Evolutionary conservation across 2,888 invertebrate species (phyloP), one percentile per base, ranked within the genome.

Genomic region (Tryphoninae sp.): DNA sequence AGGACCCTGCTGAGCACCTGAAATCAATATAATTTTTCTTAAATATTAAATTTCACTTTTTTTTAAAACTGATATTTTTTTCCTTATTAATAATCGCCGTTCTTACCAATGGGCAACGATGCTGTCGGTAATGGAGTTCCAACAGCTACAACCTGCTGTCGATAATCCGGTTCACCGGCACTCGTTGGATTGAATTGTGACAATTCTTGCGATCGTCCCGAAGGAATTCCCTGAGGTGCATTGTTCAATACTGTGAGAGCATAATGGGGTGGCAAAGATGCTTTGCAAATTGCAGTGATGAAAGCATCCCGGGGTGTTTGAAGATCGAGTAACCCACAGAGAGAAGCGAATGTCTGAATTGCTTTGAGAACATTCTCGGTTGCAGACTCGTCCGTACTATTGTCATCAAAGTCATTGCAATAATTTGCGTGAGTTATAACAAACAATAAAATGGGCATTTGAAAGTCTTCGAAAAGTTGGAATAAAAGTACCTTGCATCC

Each of bases 131-230:
- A 93, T 23, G 98, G 97, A 0, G 98, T 98, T 26, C 99, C 99
- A 81, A 99, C 98, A 84, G 98, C 99, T 61, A 99, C 98, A 83
- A 99, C 98, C 93, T 99, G 99, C 89, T 97, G 98, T 40, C 97
- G 93, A 91, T 96, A 96, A 92, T 97, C 97, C 71, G 95, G 94
- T 84, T 96, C 96, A n/a, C 93, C 92, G 73, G 92, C 90, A 45
- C 81, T 73, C 45, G 83, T 78, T 13, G 85, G 89, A 76, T 85
- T 86, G 73, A 86, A 88, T 61, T 88, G 91, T 58, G 87, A 73
- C 13, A 90, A 87, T 61, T 91, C 90, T 80, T 91, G 90, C 23
- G 89, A 86, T 49, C 89, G 86, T 13, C 86, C 90, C 87, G 88
- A 92, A 87, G 91, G 88, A 64, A 93, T 92, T 69, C 94, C 94